Base-by-base conservation (phyloP, 2,113 vertebrate species). In the Motacilla tschutschensis region DNA sequence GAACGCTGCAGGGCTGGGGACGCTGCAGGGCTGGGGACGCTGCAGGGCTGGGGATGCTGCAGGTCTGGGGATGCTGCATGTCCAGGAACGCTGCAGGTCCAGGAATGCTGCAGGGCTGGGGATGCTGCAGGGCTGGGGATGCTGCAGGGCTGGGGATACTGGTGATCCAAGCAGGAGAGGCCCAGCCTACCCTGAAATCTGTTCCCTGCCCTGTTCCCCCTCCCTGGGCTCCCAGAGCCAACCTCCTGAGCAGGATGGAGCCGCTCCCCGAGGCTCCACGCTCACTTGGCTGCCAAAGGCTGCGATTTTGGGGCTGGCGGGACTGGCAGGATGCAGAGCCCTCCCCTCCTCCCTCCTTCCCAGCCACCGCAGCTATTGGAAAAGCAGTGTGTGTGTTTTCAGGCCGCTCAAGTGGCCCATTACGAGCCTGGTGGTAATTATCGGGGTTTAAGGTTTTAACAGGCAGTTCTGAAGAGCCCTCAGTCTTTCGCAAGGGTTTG, bases 251-350 rank as follows among this genome's bases (percentile, higher is more conserved):
- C 3, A 0, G 60, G 55, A 57, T 1, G 29, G 69, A 64, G 71
- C 41, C 0, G 0, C 58, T 48, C 0, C 0, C 38, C 6, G 85
- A 65, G 20, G 53, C 55, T 76, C 15, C 54, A 4, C 12, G 0
- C 31, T 62, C 58, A 26, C n/a, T 71, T 43, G 48, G 31, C 70
- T n/a, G 83, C 40, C 72, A 58, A 72, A 66, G 0, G 0, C 59
- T 1, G 10, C 0, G 44, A 84, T 70, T 78, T 53, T 0, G 10
- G 71, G 47, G n/a, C n/a, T n/a, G n/a, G n/a, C n/a, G n/a, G n/a
- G n/a, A n/a, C 62, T 0, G 14, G 50, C 13, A 4, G 73, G 59
- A 72, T 51, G 67, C 59, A 67, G 53, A 76, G 16, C 58, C 3
- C 0, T 3, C 9, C 58, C 18, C 4, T 10, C 8, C 28, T 15